Evolutionary conservation across 2,797 vertebrate genomes (phyloP), one percentile per base, ranked within the genome.

Genomic region (Lophotriccus pileatus): DNA sequence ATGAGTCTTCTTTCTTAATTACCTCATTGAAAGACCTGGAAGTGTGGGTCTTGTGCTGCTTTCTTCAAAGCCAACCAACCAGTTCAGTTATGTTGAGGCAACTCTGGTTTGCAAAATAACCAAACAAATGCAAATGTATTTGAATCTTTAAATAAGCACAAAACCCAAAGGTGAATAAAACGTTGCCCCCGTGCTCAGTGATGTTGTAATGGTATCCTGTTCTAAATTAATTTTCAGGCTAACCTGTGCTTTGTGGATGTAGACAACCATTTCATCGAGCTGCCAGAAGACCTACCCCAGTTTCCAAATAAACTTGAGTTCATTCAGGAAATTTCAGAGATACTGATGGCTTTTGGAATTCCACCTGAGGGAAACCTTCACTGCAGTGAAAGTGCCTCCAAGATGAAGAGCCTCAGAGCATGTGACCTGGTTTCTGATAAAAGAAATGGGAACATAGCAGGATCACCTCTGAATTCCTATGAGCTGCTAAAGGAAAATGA

Each of bases 291-390:
- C 94, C 95, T 99, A 94, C 99, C 99, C 50, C 99, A 99, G 96
- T 99, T 99, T 96, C 99, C 99, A 92, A 99, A 99, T 98, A 99
- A 99, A 94, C 98, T 99, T n/a, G 99, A 99, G 96, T 99, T 99
- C 95, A 98, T 99, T 91, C 99, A 99, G 98, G 99, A 99, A 98
- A 98, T 99, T 96, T 99, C 99, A 0, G 99, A 99, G 98, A 98
- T 99, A 80, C 98, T 99, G 78, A 98, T 99, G 98, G 98, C 98
- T 60, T 99, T 99, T 64, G 98, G 98, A 41, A 97, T 99, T 86
- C 98, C 99, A 52, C 99, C 99, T 24, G 99, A 99, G 96, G 99
- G 99, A 75, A 99, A 98, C 81, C 97, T 98, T 94, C 98, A 98
- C 93, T 98, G 98, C 95, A 98, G 98, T 20, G 98, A 99, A 95